Conservation (phyloP, 1,140 invertebrate species). For the Drosophila virilis region DNA sequence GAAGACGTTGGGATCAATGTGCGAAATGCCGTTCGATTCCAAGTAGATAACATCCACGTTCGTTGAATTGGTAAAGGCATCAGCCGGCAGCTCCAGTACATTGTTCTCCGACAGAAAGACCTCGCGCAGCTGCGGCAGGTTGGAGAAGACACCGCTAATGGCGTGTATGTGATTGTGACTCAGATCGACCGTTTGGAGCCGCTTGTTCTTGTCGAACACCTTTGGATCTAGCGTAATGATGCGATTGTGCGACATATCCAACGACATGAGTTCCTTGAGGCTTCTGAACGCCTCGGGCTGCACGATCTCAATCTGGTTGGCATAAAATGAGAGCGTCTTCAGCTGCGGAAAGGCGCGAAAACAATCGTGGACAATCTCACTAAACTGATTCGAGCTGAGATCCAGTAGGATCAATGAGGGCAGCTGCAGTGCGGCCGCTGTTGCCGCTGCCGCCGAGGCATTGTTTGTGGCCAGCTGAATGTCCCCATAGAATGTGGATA, state of each 20-base stretch:
- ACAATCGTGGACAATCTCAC: conserved; percentile 89
- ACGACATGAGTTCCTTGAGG: conserved; percentile 90
- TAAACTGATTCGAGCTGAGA: conserved; percentile 94
- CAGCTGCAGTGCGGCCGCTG: conserved; percentile 85
- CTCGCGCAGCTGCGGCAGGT: conserved; percentile 90
- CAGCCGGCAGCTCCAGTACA: conserved; percentile 91
- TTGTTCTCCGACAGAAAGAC: conserved; percentile 96
- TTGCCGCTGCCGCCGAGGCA: conserved; percentile 74
- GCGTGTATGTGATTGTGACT: conserved; percentile 95
- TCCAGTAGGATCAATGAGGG: conserved; percentile 91
- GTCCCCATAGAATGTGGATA: conserved; percentile 85
- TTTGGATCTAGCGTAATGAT: conserved; percentile 89
- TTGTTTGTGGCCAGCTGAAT: conserved; percentile 76
- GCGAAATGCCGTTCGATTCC: conserved; percentile 93
- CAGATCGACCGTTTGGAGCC: conserved; percentile 92
- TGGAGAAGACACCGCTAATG: conserved; percentile 91
- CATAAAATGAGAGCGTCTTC: conserved; percentile 91
- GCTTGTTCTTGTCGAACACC: conserved; percentile 90
- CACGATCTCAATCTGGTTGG: conserved; percentile 92
- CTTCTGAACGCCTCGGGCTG: conserved; percentile 91
- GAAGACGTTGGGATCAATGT: conserved; percentile 90
- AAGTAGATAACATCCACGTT: conserved; percentile 93
- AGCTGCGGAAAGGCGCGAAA: conserved; percentile 92
- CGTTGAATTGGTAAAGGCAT: conserved; percentile 91
- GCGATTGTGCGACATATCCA: conserved; percentile 95